phyloP scores from a whole-genome alignment of 2,113 vertebrate species.

The Grammomys dolichurus region DNA sequence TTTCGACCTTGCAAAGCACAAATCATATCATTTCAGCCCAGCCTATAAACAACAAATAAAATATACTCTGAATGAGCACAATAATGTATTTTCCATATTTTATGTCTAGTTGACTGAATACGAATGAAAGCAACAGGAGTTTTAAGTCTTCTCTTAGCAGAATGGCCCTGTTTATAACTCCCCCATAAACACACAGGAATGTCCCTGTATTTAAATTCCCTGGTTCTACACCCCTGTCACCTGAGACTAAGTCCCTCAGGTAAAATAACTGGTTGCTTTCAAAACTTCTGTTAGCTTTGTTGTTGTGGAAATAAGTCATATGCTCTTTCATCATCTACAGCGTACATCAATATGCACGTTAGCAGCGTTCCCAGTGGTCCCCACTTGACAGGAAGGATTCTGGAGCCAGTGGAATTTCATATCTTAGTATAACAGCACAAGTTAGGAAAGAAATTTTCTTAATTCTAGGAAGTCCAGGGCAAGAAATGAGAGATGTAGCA shows the following conservation, averaged over 20 bases:
- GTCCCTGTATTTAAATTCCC: conserved; percentile 60
- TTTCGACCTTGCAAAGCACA: conserved; percentile 92
- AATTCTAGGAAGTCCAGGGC: neutral
- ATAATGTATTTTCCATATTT: conserved; percentile 81
- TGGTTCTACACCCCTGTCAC: conserved; percentile 41
- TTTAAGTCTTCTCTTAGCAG: conserved; percentile 64
- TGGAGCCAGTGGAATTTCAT: neutral
- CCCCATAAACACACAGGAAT: conserved; percentile 43
- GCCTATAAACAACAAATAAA: conserved; percentile 89
- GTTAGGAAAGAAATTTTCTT: conserved; percentile 64
- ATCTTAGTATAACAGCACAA: conserved; percentile 67
- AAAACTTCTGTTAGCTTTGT: conserved; percentile 73
- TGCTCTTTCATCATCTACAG: conserved; percentile 69
- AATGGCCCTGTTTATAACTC: neutral
- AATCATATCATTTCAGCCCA: conserved; percentile 94
- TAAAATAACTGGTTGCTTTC: conserved; percentile 31
- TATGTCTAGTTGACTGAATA: conserved; percentile 71
- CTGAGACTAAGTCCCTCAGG: conserved; percentile 80
- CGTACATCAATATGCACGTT: conserved; percentile 69
- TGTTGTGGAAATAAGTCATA: conserved; percentile 81
- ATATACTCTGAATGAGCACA: conserved; percentile 80
- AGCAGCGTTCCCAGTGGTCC: conserved; percentile 49
- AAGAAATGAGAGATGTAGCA: conserved; percentile 44
- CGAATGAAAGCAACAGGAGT: conserved; percentile 72
- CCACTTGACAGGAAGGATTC: conserved; percentile 59